Base-by-base conservation (phyloP, 2,797 vertebrate species). In the Otus scops region DNA sequence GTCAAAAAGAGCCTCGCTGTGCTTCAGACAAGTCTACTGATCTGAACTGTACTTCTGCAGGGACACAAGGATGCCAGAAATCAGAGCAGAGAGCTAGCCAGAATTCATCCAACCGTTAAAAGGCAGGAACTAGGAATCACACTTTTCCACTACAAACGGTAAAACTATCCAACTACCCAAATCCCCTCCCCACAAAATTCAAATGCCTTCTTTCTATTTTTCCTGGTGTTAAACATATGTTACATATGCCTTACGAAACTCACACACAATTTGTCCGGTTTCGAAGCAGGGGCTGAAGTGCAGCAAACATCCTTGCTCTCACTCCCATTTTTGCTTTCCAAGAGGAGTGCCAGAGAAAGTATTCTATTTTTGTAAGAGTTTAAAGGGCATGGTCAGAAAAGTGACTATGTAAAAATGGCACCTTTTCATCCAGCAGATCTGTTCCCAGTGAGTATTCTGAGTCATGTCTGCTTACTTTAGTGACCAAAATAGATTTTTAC, bases 391-490 rank as follows among this genome's bases (percentile, higher is more conserved):
- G 75, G 95, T 95, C 91, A 96, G 92, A 96, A 93, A 97, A 97
- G 95, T 96, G 92, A 97, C 96, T 96, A 20, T 81, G 89, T 97
- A 97, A 97, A 97, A 97, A 97, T 95, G 93, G 96, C 95, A 97
- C 95, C 95, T 97, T 96, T 97, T 96, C 88, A 97, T 95, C 96
- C 95, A 95, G 87, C 93, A 96, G 95, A 93, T 96, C 87, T 95
- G 94, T 90, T 97, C 95, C 96, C 94, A 95, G 87, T 89, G 97
- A 95, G 94, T 94, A 96, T 97, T 97, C 96, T 96, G 97, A 97
- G 94, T 97, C 97, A 97, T 97, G 96, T 97, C 96, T 97, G 95
- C 96, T 97, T 96, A 96, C 88, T 97, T 95, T 48, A 93, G 89
- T 80, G 92, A 97, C 95, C 91, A 93, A 97, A 97, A 97, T 97